phyloP scores from a whole-genome alignment of 2,113 vertebrate genomes.

The Cavia aperea region DNA sequence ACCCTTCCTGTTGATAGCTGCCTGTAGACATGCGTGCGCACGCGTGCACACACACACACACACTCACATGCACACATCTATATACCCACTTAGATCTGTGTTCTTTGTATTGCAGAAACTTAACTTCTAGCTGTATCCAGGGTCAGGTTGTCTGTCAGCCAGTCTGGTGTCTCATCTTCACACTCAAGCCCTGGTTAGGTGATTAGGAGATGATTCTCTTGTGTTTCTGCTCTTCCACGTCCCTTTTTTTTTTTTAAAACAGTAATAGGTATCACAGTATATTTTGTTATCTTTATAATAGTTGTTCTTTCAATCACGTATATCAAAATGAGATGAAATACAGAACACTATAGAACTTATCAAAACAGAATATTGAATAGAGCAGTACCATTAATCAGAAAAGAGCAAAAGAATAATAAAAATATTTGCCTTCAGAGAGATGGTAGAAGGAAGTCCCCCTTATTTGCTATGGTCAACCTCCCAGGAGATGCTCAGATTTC shows the following conservation, averaged over 20 bases:
- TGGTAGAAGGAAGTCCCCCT: no score
- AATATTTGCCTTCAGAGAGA: no score
- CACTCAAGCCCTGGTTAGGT: not conserved
- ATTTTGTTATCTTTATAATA: no score
- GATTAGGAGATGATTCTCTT: not conserved
- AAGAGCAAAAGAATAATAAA: no score
- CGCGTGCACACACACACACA: not conserved
- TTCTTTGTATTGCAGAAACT: not conserved
- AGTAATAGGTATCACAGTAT: no score
- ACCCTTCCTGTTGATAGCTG: not conserved
- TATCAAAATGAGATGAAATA: no score
- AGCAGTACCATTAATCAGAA: no score
- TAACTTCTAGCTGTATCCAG: not conserved
- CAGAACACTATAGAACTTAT: no score
- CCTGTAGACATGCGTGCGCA: not conserved
- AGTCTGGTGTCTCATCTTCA: not conserved
- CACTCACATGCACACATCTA: not conserved
- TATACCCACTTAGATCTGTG: not conserved
- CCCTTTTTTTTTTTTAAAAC: not conserved
- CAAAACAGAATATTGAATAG: no score
- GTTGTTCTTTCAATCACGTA: no score
- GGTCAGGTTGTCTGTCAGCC: not conserved
- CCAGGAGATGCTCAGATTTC: no score
- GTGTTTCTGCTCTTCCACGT: not conserved
- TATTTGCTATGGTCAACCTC: no score